Conservation (phyloP, 2,888 invertebrate species). For the Troides aeacus region DNA sequence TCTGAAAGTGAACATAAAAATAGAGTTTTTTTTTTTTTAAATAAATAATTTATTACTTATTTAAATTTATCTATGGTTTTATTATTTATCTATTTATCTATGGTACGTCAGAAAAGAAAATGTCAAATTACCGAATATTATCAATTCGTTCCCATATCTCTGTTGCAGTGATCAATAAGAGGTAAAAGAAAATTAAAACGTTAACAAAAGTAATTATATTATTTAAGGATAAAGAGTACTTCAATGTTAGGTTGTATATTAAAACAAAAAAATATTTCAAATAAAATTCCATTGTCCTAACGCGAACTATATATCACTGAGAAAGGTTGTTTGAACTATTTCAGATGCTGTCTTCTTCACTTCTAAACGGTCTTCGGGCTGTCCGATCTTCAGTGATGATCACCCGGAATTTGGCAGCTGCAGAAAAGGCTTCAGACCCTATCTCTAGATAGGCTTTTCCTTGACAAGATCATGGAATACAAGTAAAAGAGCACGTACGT, state of each 20-base stretch:
- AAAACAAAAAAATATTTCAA: neutral
- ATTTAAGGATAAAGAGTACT: neutral
- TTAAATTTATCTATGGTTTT: no score
- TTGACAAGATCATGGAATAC: conserved; percentile 95
- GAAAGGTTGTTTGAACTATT: conserved; percentile 60
- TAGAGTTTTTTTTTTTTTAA: no score
- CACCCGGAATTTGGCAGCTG: conserved; percentile 86
- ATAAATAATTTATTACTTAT: no score
- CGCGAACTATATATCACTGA: conserved; percentile 30
- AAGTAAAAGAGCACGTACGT: conserved; percentile 91
- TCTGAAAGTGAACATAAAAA: no score
- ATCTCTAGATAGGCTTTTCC: conserved; percentile 96
- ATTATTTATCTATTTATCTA: no score
- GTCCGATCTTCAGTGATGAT: conserved; percentile 74
- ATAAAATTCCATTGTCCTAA: neutral
- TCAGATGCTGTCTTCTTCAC: conserved; percentile 80
- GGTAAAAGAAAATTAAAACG: neutral
- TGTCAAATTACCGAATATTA: neutral
- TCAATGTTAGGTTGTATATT: neutral
- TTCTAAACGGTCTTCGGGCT: conserved; percentile 72
- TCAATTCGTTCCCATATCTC: neutral
- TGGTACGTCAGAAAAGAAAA: neutral
- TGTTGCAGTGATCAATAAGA: neutral
- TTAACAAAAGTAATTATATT: neutral
- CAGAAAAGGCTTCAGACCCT: conserved; percentile 90